phyloP scores from a whole-genome alignment of 2,888 invertebrate species.

The Ochropacha duplaris region DNA sequence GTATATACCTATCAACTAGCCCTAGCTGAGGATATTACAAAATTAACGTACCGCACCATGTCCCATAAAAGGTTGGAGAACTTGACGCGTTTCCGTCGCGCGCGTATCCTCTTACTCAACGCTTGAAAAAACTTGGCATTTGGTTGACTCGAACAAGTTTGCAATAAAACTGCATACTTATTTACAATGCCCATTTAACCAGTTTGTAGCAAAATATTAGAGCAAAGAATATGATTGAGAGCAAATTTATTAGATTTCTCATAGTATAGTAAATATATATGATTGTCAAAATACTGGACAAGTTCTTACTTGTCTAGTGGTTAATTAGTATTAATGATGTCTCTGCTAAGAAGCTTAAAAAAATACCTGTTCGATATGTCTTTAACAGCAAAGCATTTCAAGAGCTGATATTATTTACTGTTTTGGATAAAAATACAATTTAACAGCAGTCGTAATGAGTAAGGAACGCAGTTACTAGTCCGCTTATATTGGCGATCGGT shows the following conservation, averaged over 20 bases:
- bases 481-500: not conserved
- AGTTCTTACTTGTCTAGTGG: too few species aligned
- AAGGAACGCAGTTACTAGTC: not conserved
- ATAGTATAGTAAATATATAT: not conserved
- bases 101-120: constrained; percentile 45
- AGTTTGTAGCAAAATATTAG: not conserved
- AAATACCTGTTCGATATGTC: too few species aligned
- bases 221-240: not conserved
- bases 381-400: not conserved
- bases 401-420: not conserved
- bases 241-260: not conserved
- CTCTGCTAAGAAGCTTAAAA: too few species aligned
- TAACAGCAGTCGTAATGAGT: not conserved
- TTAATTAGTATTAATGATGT: too few species aligned
- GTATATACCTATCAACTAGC: constrained; percentile 7
- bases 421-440: too few species aligned
- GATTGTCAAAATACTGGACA: not conserved
- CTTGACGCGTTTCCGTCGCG: constrained; percentile 43
- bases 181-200: not conserved
- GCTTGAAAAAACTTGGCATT: constrained; percentile 58
- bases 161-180: constrained; percentile 34
- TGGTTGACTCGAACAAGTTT: constrained; percentile 37
- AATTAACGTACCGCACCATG: not conserved
- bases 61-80: constrained; percentile 55
- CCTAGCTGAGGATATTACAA: not conserved